Evolutionary conservation across 2,113 vertebrate genomes (phyloP).

Genomic region (Pao palembangensis): DNA sequence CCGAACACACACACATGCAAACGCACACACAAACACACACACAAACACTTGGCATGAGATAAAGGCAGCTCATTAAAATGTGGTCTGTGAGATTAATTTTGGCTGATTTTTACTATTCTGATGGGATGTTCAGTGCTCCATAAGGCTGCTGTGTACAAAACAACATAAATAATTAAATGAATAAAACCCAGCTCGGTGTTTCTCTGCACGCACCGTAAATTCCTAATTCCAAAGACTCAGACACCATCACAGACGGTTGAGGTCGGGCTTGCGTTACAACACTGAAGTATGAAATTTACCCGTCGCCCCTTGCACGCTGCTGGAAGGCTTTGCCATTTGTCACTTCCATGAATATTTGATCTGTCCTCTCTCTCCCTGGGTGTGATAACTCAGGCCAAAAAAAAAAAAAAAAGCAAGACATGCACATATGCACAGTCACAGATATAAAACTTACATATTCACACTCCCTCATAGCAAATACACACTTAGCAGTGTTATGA

Average conservation of each 20-base stretch:
- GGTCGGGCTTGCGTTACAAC: constrained; percentile 30
- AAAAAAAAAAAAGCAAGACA: not conserved
- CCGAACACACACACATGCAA: not conserved
- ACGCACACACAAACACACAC: not conserved
- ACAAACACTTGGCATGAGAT: constrained; percentile 44
- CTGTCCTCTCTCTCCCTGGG: constrained; percentile 20
- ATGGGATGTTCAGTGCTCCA: constrained; percentile 22
- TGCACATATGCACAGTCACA: constrained; percentile 1
- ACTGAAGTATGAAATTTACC: constrained; percentile 34
- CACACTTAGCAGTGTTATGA: constrained; percentile 46
- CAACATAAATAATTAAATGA: constrained; percentile 48
- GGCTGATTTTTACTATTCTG: constrained; percentile 30
- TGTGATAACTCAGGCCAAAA: constrained; percentile 12
- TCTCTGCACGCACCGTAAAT: constrained; percentile 10
- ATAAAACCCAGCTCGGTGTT: constrained; percentile 24
- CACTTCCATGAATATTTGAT: constrained; percentile 49
- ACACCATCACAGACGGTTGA: constrained; percentile 24
- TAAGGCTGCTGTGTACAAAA: constrained; percentile 40
- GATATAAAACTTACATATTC: not conserved
- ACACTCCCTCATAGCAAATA: constrained; percentile 10
- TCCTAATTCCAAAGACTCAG: constrained; percentile 29
- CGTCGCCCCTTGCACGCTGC: constrained; percentile 23
- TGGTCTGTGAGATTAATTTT: constrained; percentile 48
- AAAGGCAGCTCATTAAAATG: constrained; percentile 61
- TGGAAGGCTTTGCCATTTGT: constrained; percentile 39